These are phyloP conservation scores for Mesaphorura yosii DNA, from an alignment of 1,140 invertebrate species.

Conservation along the genomic window DNA sequence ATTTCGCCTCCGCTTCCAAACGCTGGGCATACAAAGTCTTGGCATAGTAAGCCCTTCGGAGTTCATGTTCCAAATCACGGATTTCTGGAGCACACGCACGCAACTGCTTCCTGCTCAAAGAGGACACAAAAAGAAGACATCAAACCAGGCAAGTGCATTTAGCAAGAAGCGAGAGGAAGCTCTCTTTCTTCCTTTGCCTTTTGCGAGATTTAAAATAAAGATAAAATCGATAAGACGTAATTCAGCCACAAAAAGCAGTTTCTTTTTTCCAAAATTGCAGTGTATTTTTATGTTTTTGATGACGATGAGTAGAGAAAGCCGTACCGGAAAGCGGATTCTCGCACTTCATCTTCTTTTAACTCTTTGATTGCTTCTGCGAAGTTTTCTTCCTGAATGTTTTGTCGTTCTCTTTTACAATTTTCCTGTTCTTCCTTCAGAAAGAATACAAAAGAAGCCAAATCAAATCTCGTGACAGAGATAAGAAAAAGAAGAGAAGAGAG, in stretches of 20 bases:
- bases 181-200: too few relatives aligned
- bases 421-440: constrained; percentile 22
- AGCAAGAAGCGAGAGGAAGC: too few relatives aligned
- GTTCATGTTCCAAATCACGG: constrained; percentile 21
- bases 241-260: too few relatives aligned
- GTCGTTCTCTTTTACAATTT: constrained; percentile 13
- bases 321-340: constrained; percentile 22
- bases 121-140: not conserved
- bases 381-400: constrained; percentile 20
- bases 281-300: not conserved
- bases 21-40: constrained; percentile 30
- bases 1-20: constrained; percentile 22
- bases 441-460: not conserved
- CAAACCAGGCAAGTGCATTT: too few relatives aligned
- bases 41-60: constrained; percentile 27
- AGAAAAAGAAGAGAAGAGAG: not conserved
- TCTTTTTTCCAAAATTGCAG: constrained; percentile 4
- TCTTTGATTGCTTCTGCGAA: constrained; percentile 19
- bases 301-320: not conserved
- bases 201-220: too few relatives aligned
- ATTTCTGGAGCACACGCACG: constrained; percentile 27
- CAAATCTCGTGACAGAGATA: not conserved
- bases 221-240: too few relatives aligned
- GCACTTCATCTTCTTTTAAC: constrained; percentile 25
- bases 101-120: constrained; percentile 29